Evolutionary conservation across 2,113 vertebrate species (phyloP).

Genomic region (Alaudala cheleensis): DNA sequence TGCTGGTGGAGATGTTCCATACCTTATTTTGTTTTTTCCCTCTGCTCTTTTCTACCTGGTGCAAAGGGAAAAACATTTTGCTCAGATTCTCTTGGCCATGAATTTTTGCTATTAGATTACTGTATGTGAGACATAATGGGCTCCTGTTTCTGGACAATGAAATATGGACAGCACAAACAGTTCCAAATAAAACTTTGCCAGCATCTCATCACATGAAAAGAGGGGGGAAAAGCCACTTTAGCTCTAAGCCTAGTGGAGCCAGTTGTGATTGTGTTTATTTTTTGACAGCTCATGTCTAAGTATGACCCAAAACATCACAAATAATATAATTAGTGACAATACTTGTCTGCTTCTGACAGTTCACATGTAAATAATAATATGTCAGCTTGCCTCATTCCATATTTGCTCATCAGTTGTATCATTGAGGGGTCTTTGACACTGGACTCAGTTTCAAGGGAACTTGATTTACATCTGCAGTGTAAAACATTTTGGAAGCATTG

Average conservation of each 20-base stretch:
- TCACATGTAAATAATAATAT: background rate
- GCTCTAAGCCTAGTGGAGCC: background rate
- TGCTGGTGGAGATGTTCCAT: background rate
- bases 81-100: background rate
- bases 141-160: background rate
- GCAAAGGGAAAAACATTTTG: background rate
- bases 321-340: background rate
- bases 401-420: background rate
- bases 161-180: background rate
- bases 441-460: background rate
- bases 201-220: background rate
- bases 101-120: background rate
- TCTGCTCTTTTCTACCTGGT: background rate
- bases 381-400: background rate
- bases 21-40: background rate
- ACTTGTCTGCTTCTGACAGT: background rate
- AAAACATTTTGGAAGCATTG: background rate
- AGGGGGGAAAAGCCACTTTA: background rate
- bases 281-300: background rate
- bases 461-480: background rate
- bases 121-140: fast-evolving
- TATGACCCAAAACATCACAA: background rate
- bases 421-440: background rate
- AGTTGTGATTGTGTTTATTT: fast-evolving
- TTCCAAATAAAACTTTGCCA: background rate